These are phyloP conservation scores for Cerceris ruficornis DNA, from an alignment of 2,888 invertebrate genomes.

Conservation along the genomic window DNA sequence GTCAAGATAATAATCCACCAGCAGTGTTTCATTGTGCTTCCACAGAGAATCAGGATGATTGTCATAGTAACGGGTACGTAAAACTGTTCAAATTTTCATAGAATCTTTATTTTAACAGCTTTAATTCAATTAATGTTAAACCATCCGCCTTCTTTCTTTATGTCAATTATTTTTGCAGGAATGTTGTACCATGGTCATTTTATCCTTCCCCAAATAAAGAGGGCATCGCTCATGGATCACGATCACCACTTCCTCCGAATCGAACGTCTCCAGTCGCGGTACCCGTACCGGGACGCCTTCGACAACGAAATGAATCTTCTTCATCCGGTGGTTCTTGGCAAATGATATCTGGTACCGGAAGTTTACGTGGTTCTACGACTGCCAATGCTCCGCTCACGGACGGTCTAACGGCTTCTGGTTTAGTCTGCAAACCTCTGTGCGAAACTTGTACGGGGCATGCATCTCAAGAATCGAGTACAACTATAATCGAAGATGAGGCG, in stretches of 20 bases:
- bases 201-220: conserved; percentile 76
- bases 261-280: conserved; percentile 87
- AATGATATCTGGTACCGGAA: conserved; percentile 87
- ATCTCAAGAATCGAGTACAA: conserved; percentile 81
- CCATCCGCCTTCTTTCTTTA: background rate
- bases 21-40: conserved; percentile 75
- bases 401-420: conserved; percentile 71
- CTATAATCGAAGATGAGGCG: conserved; percentile 81
- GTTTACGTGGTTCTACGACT: conserved; percentile 84
- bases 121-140: too few relatives aligned
- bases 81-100: conserved; percentile 4
- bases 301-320: conserved; percentile 85
- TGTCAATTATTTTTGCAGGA: conserved; percentile 61
- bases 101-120: conserved; percentile 9
- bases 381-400: conserved; percentile 76
- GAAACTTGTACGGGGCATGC: conserved; percentile 77
- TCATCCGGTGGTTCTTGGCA: conserved; percentile 87
- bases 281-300: conserved; percentile 83
- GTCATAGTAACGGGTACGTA: conserved; percentile 76
- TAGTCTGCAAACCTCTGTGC: conserved; percentile 70
- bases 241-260: conserved; percentile 78
- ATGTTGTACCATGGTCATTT: conserved; percentile 73
- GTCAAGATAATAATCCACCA: conserved; percentile 80
- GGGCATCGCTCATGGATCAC: conserved; percentile 68
- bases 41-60: conserved; percentile 75